Base-by-base conservation (phyloP, 2,797 vertebrate species). In the Catamblyrhynchus diadema region DNA sequence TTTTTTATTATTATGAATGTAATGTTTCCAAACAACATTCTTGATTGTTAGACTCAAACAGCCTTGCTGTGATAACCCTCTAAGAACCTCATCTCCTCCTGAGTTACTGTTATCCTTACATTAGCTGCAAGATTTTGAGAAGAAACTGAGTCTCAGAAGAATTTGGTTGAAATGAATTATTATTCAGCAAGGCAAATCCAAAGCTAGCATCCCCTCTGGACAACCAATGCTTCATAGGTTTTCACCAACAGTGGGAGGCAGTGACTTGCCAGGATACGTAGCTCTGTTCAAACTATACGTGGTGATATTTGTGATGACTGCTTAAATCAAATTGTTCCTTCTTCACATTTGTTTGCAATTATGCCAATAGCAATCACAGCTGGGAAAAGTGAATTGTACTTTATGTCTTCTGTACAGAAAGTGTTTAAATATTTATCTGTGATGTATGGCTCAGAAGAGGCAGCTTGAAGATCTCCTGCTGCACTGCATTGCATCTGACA, bases 11-110 rank as follows among this genome's bases (percentile, higher is more conserved):
- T 89, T 87, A 93, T 71, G 44, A 88, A 96, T 66, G 85, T 92
- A 94, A 90, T 88, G 65, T 92, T 94, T 96, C 95, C 95, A 96
- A 95, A 96, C 95, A 96, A 91, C 91, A 97, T 83, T 94, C 89
- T 88, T 80, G 74, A 92, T 92, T 65, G 74, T 60, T 88, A 83
- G 66, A 93, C 91, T 96, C 73, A 72, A 94, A 86, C 41, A 73
- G 37, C 8, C 41, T 41, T 95, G 89, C 93, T 96, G 77, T 94
- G 93, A 96, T 96, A 96, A 95, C 94, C 94, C 89, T 93, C 90
- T 85, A 85, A 95, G 88, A 96, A 95, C 90, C 90, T 62, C 39
- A 60, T 67, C 90, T 77, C 93, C 94, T 95, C 88, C 95, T 91
- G 79, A 89, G 86, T 89, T 91, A 86, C 84, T 90, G 86, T 96